These are phyloP conservation scores for Sinocyclocheilus anshuiensis DNA, from an alignment of 2,113 vertebrate genomes.

Conservation along the genomic window DNA sequence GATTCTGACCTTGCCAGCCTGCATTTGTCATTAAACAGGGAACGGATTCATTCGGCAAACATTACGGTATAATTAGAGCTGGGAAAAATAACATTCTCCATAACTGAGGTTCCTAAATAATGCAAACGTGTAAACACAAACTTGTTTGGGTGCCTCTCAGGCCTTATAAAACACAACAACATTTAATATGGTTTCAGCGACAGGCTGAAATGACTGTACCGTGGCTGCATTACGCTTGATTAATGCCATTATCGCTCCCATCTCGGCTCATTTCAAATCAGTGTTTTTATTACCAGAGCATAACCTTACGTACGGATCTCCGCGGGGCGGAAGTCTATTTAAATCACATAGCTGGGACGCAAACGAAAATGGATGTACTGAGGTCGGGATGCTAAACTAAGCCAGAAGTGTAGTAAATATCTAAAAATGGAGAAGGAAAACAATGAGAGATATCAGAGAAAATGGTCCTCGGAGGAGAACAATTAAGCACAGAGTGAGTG, in stretches of 20 bases:
- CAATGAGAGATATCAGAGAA: slow-evolving; percentile 11
- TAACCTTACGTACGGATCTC: neutral
- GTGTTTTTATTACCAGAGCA: slow-evolving; percentile 6
- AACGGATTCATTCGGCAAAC: neutral
- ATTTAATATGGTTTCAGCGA: slow-evolving; percentile 42
- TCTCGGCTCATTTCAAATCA: slow-evolving; percentile 34
- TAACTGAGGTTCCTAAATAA: slow-evolving; percentile 27
- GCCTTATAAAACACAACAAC: slow-evolving; percentile 30
- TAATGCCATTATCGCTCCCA: slow-evolving; percentile 38
- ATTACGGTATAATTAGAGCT: neutral
- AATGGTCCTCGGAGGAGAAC: slow-evolving; percentile 11
- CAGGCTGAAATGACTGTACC: slow-evolving; percentile 38
- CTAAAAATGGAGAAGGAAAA: slow-evolving; percentile 10
- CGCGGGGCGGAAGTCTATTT: neutral
- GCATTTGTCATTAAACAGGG: neutral
- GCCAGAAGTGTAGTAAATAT: neutral
- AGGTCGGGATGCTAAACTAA: neutral
- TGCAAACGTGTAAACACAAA: slow-evolving; percentile 8
- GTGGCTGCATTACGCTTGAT: slow-evolving; percentile 30
- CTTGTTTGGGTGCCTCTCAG: slow-evolving; percentile 2
- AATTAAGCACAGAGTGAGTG: neutral
- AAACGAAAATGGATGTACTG: slow-evolving; percentile 7
- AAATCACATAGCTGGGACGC: neutral
- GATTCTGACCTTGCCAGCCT: slow-evolving; percentile 2
- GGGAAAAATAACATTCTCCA: neutral